Conservation (phyloP, 2,113 vertebrate species). For the Pachypanchax playfairii region DNA sequence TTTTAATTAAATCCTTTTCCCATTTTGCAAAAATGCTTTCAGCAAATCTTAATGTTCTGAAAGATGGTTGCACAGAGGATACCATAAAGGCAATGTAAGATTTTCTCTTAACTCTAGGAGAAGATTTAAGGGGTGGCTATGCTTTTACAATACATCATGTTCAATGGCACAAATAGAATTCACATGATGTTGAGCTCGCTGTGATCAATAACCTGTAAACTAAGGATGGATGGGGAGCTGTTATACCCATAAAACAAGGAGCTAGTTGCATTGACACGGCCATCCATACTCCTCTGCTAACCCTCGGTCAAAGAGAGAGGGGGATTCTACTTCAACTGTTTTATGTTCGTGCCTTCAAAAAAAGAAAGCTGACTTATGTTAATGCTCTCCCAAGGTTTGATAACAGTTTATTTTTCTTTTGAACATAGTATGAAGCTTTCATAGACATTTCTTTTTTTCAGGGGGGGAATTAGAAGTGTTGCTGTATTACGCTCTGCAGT, state of each 20-base stretch:
- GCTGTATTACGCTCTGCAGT: background rate
- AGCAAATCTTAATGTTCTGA: background rate
- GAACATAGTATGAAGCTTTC: background rate
- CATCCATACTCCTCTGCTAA: slow-evolving; percentile 68
- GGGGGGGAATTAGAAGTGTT: background rate
- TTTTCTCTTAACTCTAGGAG: slow-evolving; percentile 1
- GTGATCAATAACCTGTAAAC: slow-evolving; percentile 73
- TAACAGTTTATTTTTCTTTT: slow-evolving; percentile 15
- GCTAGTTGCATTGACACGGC: slow-evolving; percentile 71
- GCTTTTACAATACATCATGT: slow-evolving; percentile 45
- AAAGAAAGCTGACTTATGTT: slow-evolving; percentile 18
- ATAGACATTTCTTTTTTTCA: background rate
- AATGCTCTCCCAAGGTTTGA: slow-evolving; percentile 1
- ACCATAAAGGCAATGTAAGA: background rate
- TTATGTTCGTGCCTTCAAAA: slow-evolving; percentile 24
- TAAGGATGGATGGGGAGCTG: slow-evolving; percentile 70
- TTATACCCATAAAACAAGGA: slow-evolving; percentile 75
- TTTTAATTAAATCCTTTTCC: background rate
- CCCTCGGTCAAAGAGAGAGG: slow-evolving; percentile 34
- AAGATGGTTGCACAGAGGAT: background rate
- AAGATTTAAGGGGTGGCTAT: slow-evolving; percentile 45
- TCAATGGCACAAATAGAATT: slow-evolving; percentile 59
- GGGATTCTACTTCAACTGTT: slow-evolving; percentile 30
- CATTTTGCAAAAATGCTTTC: background rate
- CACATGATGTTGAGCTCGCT: slow-evolving; percentile 63